Evolutionary conservation across 2,888 invertebrate genomes (phyloP).

Genomic region (Zhengitettix transpicula): DNA sequence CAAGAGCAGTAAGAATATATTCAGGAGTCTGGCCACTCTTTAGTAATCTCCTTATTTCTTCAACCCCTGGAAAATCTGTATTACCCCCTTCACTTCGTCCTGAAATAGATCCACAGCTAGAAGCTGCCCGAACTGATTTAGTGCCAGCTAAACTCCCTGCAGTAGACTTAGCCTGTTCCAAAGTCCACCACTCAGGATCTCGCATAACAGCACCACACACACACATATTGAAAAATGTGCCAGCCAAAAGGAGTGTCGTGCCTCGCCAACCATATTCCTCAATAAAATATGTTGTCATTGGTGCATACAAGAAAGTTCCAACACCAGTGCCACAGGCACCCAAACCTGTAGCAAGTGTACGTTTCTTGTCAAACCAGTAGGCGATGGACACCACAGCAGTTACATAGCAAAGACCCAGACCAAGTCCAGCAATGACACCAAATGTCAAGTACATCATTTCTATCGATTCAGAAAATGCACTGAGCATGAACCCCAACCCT

Average conservation of each 20-base stretch:
- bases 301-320: slow-evolving; percentile 77
- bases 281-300: slow-evolving; percentile 63
- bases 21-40: slow-evolving; percentile 52
- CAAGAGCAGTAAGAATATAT: slow-evolving; percentile 43
- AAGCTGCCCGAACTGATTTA: slow-evolving; percentile 34
- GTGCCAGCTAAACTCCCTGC: slow-evolving; percentile 25
- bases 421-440: slow-evolving; percentile 68
- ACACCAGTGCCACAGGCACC: slow-evolving; percentile 81
- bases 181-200: slow-evolving; percentile 68
- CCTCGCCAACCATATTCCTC: slow-evolving; percentile 74
- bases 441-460: slow-evolving; percentile 71
- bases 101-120: slow-evolving; percentile 33
- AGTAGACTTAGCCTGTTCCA: slow-evolving; percentile 38
- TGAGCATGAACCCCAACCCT: slow-evolving; percentile 54
- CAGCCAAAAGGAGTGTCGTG: slow-evolving; percentile 61
- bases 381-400: slow-evolving; percentile 65
- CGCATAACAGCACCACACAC: slow-evolving; percentile 76
- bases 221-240: slow-evolving; percentile 67
- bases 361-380: slow-evolving; percentile 80
- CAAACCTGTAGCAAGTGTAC: slow-evolving; percentile 71
- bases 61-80: slow-evolving; percentile 42
- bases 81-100: slow-evolving; percentile 32
- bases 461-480: slow-evolving; percentile 46
- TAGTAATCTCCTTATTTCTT: slow-evolving; percentile 48
- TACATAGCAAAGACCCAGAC: slow-evolving; percentile 70